A percentile compares a stretch with the other conserved stretches of the same genome.
Conservation (phyloP, 2,797 vertebrate species). For the Microctenopoma stevenorrisi region DNA sequence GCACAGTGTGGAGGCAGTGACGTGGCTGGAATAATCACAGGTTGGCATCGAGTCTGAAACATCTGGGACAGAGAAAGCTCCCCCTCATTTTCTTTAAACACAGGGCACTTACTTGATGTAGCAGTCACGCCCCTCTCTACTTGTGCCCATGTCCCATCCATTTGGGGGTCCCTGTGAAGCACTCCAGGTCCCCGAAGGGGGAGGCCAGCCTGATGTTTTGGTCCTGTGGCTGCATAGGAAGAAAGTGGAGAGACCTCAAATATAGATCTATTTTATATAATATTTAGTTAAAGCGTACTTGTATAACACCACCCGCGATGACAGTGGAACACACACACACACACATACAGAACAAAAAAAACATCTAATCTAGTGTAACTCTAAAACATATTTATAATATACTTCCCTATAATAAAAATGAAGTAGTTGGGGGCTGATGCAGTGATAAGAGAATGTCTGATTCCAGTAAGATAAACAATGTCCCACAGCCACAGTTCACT, state of each 20-base stretch:
- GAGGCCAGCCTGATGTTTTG: slow-evolving; percentile 94
- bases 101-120: slow-evolving; percentile 91
- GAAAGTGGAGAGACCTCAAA: slow-evolving; percentile 11
- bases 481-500: slow-evolving; percentile 66
- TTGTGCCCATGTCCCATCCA: slow-evolving; percentile 97
- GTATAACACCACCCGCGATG: neutral
- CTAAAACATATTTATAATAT: neutral
- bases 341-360: neutral
- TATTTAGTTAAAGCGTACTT: slow-evolving; percentile 10
- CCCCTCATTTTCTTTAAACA: slow-evolving; percentile 66
- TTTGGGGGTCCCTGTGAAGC: slow-evolving; percentile 92
- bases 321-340: neutral
- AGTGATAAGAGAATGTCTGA: slow-evolving; percentile 47
- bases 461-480: slow-evolving; percentile 67
- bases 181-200: slow-evolving; percentile 92
- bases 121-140: slow-evolving; percentile 95
- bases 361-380: neutral
- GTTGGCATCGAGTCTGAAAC: slow-evolving; percentile 77
- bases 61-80: slow-evolving; percentile 69
- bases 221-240: slow-evolving; percentile 89
- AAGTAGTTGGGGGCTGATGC: slow-evolving; percentile 17
- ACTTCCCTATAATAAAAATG: slow-evolving; percentile 29
- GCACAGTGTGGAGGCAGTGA: slow-evolving; percentile 80
- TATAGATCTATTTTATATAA: neutral
- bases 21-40: slow-evolving; percentile 82